Base-by-base conservation (phyloP, 2,113 vertebrate species). In the Sula dactylatra region DNA sequence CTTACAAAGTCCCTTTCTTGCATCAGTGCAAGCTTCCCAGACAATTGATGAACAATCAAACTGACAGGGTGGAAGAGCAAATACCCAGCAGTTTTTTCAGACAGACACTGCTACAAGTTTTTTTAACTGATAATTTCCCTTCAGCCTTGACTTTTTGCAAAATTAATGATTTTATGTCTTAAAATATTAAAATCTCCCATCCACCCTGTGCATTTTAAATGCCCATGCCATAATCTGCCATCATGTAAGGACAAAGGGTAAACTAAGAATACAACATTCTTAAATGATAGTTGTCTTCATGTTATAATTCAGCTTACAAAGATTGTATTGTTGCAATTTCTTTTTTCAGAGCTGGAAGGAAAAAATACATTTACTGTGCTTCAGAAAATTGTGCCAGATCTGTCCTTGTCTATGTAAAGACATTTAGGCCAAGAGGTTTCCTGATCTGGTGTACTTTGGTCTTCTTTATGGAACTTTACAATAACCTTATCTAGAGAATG, bases 81-180 rank as follows among this genome's bases (percentile, higher is more conserved):
- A 97, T 95, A 96, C 81, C 95, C 58, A 32, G 93, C 94, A 78
- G 93, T 95, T 93, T 89, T 97, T 95, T 94, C 79, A 87, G 42
- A 91, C 18, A 97, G 94, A 96, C 97, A 95, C 12, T 76, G 55
- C 71, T 96, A 72, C 64, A 93, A 90, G 78, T 42, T 92, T 97
- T 98, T 97, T 94, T 90, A 82, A 97, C 87, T 93, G 96, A 95
- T 95, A 92, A 97, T 97, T 97, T 98, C 78, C 91, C 96, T 97
- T 97, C 62, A 92, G 88, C 94, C 97, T 76, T 58, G 86, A 95
- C 71, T 95, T 97, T 97, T 88, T 98, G 95, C 79, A 98, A 98
- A 98, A 98, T 97, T 98, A 97, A 98, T 98, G 97, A 96, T 90
- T 97, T 67, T 86, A 52, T 95, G 96, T 97, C 95, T 96, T 98